Evolutionary conservation across 2,888 invertebrate species (phyloP).

Genomic region (Cheilosia vernalis): DNA sequence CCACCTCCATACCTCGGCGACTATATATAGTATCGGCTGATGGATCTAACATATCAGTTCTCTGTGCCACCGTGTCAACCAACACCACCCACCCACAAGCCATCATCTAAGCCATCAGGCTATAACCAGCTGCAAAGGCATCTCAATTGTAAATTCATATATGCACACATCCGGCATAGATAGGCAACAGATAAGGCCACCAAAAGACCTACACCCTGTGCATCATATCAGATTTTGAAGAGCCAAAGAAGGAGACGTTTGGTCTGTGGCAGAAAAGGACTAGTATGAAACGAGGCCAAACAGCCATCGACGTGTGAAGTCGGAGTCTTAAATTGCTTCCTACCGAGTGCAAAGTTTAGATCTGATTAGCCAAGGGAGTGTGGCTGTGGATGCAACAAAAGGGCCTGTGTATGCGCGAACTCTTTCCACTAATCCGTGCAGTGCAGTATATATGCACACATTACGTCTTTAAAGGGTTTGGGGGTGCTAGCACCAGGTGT

Average conservation of each 20-base stretch:
- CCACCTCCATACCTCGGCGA: slow-evolving; percentile 6
- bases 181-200: slow-evolving; percentile 72
- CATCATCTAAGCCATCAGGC: slow-evolving; percentile 59
- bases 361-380: slow-evolving; percentile 69
- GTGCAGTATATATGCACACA: neutral
- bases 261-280: slow-evolving; percentile 50
- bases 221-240: slow-evolving; percentile 64
- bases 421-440: slow-evolving; percentile 34
- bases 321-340: slow-evolving; percentile 70
- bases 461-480: slow-evolving; percentile 29
- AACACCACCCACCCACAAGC: slow-evolving; percentile 56
- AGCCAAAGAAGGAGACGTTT: slow-evolving; percentile 64
- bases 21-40: slow-evolving; percentile 26
- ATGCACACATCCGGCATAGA: slow-evolving; percentile 75
- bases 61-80: slow-evolving; percentile 57
- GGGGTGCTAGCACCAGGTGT: slow-evolving; percentile 56
- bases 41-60: slow-evolving; percentile 27
- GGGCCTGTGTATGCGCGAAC: slow-evolving; percentile 43
- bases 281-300: slow-evolving; percentile 59
- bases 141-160: slow-evolving; percentile 73
- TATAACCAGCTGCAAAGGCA: slow-evolving; percentile 60
- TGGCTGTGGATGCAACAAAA: slow-evolving; percentile 65
- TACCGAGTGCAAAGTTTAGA: slow-evolving; percentile 71
- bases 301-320: slow-evolving; percentile 71
- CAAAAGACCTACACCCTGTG: slow-evolving; percentile 70